Evolutionary conservation across 2,888 invertebrate species (phyloP), one percentile per base, ranked within the genome.

Genomic region (Ophion slaviceki): DNA sequence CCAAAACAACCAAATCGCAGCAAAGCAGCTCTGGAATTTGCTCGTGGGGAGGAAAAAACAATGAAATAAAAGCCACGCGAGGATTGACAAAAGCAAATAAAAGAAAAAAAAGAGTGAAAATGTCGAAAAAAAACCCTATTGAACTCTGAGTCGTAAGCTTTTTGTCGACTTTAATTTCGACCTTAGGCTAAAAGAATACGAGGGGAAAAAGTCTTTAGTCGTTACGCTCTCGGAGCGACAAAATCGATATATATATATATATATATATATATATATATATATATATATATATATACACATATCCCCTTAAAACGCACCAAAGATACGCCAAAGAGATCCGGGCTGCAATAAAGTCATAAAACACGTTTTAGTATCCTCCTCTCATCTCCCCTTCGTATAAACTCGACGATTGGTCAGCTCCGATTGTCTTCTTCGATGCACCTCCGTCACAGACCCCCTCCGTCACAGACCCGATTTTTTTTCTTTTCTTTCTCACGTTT

Each of bases 311-410:
- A 28, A 47, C 79, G 64, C 75, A 4, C 20, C 82, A 28, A 47
- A 78, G 66, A 45, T 72, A 40, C 66, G 40, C 40, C 24, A 59
- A 40, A 78, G 67, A 83, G 72, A 83, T 72, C 74, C 61, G 57
- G 14, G 72, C 72, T 74, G 86, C 88, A 88, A 90, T 90, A 90
- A 90, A 90, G 90, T 88, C 88, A 89, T 90, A 90, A 90, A 90
- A 82, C 64, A 76, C 86, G 80, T 84, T 89, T 87, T 70, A 81
- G 88, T 88, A 70, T 80, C 80, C 72, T 71, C 79, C 67, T 74
- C 66, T 40, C 76, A 68, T 78, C 72, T 67, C 77, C 3, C n/a
- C 45, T 64, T 77, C 62, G 77, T 40, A 40, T 71, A 45, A 82
- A 53, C 64, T 72, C 70, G 36, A 77, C 71, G 71, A 62, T 77